These are phyloP conservation scores for Liodrosophila aerea DNA, from an alignment of 2,888 invertebrate species.

Conservation along the genomic window DNA sequence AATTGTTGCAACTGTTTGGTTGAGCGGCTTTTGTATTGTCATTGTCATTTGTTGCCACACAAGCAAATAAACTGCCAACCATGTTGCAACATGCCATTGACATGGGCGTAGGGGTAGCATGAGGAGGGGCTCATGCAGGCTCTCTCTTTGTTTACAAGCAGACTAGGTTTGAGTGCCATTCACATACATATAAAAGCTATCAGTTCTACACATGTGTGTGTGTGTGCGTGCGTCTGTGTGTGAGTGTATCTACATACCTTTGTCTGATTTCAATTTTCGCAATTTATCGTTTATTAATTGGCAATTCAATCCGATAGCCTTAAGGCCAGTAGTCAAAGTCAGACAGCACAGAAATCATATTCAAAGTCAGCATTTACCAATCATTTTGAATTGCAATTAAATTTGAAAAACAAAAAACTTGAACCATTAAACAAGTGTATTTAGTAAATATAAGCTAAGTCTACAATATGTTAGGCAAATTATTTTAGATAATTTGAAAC, in stretches of 20 bases:
- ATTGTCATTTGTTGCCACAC: constrained; percentile 55
- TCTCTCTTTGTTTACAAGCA: constrained; percentile 9
- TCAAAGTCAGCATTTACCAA: neutral
- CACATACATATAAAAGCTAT: neutral
- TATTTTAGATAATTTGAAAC: no score
- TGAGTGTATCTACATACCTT: constrained; percentile 10
- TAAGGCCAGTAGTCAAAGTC: constrained; percentile 5
- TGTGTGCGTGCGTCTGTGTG: constrained; percentile 7
- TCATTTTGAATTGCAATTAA: neutral
- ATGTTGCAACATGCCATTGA: constrained; percentile 17
- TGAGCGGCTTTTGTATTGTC: constrained; percentile 50
- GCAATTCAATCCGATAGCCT: constrained; percentile 50
- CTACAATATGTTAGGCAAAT: no score
- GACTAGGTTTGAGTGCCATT: neutral
- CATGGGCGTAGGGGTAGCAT: neutral
- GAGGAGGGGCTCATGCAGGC: constrained; percentile 1
- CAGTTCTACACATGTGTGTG: neutral
- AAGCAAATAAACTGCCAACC: constrained; percentile 47
- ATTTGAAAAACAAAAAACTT: no score
- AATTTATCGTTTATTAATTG: constrained; percentile 72
- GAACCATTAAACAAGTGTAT: no score
- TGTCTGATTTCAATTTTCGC: constrained; percentile 55
- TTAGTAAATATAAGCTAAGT: no score
- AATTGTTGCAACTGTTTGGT: constrained; percentile 56
- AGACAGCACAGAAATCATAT: neutral